Evolutionary conservation across 2,113 vertebrate genomes (phyloP), one percentile per base, ranked within the genome.

Genomic region (Entomyzon cyanotis): DNA sequence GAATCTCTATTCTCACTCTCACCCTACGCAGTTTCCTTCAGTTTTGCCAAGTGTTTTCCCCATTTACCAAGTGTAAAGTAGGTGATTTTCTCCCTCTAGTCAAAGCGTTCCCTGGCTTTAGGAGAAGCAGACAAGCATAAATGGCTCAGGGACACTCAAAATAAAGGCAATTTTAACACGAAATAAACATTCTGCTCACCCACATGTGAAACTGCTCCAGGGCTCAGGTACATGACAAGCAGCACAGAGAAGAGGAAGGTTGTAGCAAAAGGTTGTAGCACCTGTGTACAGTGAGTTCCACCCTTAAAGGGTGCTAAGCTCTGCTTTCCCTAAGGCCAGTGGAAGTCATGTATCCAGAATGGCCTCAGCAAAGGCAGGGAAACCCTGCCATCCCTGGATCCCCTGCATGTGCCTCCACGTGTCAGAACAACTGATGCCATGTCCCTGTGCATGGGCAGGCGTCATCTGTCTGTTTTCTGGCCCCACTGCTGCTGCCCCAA

Each of bases 331-430:
- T 47, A 37, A 33, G 15, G 68, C 58, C n/a, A 47, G 6, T 21
- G 31, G 11, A 53, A 58, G 37, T 23, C 35, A 31, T 2, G 16
- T 22, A 18, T 8, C 28, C 69, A 58, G 33, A 82, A 74, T 0
- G 4, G 60, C 44, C 27, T 42, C 16, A 41, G 49, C 24, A 56
- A 69, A 55, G 69, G 60, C 70, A 89, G 67, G 21, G 41, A 87
- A 55, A 55, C 15, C 35, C 73, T 52, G 41, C 33, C 19, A 24
- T 2, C n/a, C 30, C 50, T 10, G n/a, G 17, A 13, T 58, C 39
- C 22, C 60, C 41, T 39, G 42, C 39, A 21, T 0, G 0, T n/a
- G 46, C 37, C 15, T 27, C 35, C 14, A 28, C 0, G 0, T 44
- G 47, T 80, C 69, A 84, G 35, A 77, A 55, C 31, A 49, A 56